Conservation (phyloP, 2,888 invertebrate species). For the Ecliptopera silaceata region DNA sequence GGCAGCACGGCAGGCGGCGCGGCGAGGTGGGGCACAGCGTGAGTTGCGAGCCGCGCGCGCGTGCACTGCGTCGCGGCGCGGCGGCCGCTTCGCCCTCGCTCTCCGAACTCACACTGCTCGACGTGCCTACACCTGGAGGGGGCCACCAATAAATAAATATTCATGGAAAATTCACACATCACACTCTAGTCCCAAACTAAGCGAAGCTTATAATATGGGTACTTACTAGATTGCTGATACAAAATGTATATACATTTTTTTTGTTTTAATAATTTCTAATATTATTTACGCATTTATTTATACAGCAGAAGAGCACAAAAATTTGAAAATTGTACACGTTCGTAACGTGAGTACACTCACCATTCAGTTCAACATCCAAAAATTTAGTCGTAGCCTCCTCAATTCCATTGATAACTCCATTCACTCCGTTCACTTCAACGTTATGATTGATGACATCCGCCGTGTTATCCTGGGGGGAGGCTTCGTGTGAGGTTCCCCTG, state of each 20-base stretch:
- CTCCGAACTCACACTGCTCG: conserved; percentile 69
- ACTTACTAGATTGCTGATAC: too few relatives aligned
- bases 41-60: conserved; percentile 59
- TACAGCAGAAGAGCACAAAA: too few relatives aligned
- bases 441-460: conserved; percentile 51
- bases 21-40: conserved; percentile 75
- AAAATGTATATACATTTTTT: too few relatives aligned
- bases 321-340: too few relatives aligned
- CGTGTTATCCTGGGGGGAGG: conserved; percentile 49
- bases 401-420: conserved; percentile 56
- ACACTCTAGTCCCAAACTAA: too few relatives aligned
- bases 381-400: conserved; percentile 65
- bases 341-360: conserved; percentile 57
- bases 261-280: too few relatives aligned
- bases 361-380: conserved; percentile 72
- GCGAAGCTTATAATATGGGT: too few relatives aligned
- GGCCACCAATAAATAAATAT: too few relatives aligned
- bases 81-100: conserved; percentile 62
- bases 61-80: conserved; percentile 35
- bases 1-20: conserved; percentile 51
- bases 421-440: conserved; percentile 40
- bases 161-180: too few relatives aligned
- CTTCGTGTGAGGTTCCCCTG: conserved; percentile 40
- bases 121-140: conserved; percentile 56
- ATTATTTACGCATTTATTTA: too few relatives aligned